Base-by-base conservation (phyloP, 2,797 vertebrate species). In the Gambelia wislizenii region DNA sequence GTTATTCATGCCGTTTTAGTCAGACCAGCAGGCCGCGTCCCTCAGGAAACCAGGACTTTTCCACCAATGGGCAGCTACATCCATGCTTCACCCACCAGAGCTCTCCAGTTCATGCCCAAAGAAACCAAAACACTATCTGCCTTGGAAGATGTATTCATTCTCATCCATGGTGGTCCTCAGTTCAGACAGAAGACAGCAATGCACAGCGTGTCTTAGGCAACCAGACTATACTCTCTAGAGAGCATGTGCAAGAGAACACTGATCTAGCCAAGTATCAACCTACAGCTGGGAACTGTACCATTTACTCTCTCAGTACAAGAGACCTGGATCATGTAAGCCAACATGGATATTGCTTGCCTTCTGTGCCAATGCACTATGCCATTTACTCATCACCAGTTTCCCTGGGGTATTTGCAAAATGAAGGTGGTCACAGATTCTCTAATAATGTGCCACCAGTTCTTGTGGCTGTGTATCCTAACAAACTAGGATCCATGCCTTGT, bases 361-460 rank as follows among this genome's bases (percentile, higher is more conserved):
- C 84, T 77, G 13, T 18, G 52, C 79, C 89, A 77, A 86, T 44
- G 72, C 84, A 77, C 44, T 89, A 89, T 77, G 79, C 84, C 22
- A 56, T 89, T 56, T 89, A 89, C 42, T 86, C 89, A 76, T 83
- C 89, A 20, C 84, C 89, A 0, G 61, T 86, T 76, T 82, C 79
- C 30, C n/a, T 27, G 30, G 76, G 79, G 22, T 4, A 22, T n/a
- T 75, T 81, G 27, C 69, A 36, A 89, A 76, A n/a, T 54, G 78
- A 56, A 86, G 47, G 27, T 54, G 69, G 56, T n/a, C 89, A 89
- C 20, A 64, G 30, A 83, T 89, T 89, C 79, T 69, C 84, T 36
- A 89, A 89, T 30, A 89, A 89, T 30, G 74, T 86, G 30, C 56
- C 89, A n/a, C 84, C 89, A 9, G 30, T 89, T 44, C 84, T 89